These are phyloP conservation scores for Leucophenga maculata DNA, from an alignment of 2,888 invertebrate species.

Conservation along the genomic window DNA sequence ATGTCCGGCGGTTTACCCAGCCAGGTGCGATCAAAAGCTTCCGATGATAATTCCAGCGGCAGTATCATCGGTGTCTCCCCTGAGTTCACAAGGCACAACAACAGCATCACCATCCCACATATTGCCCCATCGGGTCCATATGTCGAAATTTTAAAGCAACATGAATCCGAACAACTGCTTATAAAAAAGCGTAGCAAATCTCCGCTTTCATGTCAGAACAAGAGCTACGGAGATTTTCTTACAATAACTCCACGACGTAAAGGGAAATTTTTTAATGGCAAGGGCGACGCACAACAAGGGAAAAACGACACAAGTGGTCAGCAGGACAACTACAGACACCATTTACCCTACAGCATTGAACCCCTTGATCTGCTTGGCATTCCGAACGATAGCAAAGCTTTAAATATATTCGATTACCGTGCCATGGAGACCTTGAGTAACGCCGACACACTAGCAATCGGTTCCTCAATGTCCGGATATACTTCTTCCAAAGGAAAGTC, in stretches of 20 bases:
- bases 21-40: constrained; percentile 57
- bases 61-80: constrained; percentile 48
- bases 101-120: constrained; percentile 56
- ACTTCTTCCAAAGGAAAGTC: constrained; percentile 49
- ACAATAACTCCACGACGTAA: constrained; percentile 66
- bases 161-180: constrained; percentile 34
- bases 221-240: constrained; percentile 68
- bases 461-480: constrained; percentile 59
- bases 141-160: constrained; percentile 67
- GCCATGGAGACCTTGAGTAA: constrained; percentile 68
- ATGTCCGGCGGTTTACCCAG: constrained; percentile 64
- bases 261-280: constrained; percentile 48
- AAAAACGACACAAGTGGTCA: constrained; percentile 28
- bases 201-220: constrained; percentile 57
- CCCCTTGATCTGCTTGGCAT: constrained; percentile 61
- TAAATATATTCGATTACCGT: constrained; percentile 60
- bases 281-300: constrained; percentile 18
- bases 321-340: constrained; percentile 50
- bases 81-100: constrained; percentile 50
- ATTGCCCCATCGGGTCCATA: constrained; percentile 67
- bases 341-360: constrained; percentile 63
- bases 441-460: constrained; percentile 67
- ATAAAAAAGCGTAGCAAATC: not conserved
- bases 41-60: constrained; percentile 63
- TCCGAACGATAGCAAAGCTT: constrained; percentile 54